A percentile compares a stretch with the other conserved stretches of the same genome.
phyloP scores from a whole-genome alignment of 2,113 vertebrate species.

The Sclerurus mexicanus region DNA sequence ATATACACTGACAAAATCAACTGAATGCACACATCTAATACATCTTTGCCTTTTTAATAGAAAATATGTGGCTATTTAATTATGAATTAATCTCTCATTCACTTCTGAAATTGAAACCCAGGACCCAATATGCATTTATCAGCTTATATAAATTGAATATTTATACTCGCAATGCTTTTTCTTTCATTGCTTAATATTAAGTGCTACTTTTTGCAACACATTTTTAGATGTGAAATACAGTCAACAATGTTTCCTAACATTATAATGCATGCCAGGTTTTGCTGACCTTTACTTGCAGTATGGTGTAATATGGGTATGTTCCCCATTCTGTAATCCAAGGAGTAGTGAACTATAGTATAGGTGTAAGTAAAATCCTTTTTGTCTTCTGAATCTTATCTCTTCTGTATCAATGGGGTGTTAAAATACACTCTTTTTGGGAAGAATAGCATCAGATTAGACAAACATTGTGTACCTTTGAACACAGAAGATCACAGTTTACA shows the following conservation, averaged over 20 bases:
- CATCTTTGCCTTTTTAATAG: background rate
- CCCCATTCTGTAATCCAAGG: background rate
- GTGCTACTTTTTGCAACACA: background rate
- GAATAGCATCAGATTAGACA: background rate
- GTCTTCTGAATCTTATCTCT: slow-evolving; percentile 4
- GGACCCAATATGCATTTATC: background rate
- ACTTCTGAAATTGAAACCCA: background rate
- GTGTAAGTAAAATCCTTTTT: background rate
- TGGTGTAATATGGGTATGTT: background rate
- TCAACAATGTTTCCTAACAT: background rate
- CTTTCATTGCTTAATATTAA: background rate
- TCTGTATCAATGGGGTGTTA: background rate
- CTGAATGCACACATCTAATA: background rate
- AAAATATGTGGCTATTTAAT: background rate
- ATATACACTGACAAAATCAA: background rate
- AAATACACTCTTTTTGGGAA: background rate
- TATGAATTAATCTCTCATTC: background rate
- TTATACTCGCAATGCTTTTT: background rate
- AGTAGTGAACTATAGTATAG: background rate
- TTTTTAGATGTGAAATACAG: background rate
- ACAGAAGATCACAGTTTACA: background rate
- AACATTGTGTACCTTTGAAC: background rate
- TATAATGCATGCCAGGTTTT: background rate
- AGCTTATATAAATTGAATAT: background rate
- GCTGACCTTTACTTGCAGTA: background rate